Base-by-base conservation (phyloP, 2,888 invertebrate genomes). In the Rhagium mordax region DNA sequence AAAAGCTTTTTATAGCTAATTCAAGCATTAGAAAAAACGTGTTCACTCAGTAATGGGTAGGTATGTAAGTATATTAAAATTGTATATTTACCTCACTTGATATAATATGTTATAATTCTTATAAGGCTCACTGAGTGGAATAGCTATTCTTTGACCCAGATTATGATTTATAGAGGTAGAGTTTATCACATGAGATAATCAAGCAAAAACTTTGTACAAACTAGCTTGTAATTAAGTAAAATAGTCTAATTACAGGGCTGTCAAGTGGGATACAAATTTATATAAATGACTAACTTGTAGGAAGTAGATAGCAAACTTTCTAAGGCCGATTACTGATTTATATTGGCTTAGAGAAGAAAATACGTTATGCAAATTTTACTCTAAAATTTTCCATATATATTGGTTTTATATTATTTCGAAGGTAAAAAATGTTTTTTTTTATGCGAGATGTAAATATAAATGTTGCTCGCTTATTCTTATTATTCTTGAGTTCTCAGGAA, bases 231-330 rank as follows among this genome's bases (percentile, higher is more conserved):
- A 53, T 53, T 53, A 53, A 53, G 21, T n/a, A 24, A 53, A 53
- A 53, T 21, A 8, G 24, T 53, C 53, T 24, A 53, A 53, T 53
- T 53, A 53, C 24, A 1, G 53, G 21, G n/a, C 53, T 53, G 53
- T 53, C 53, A 53, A 53, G 13, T 53, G 53, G n/a, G 53, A 2
- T 21, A 53, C 53, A 53, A 53, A 53, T 53, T 53, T 21, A 53
- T 53, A 53, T 53, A 53, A 53, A 53, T 21, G 41, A 41, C n/a
- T n/a, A n/a, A n/a, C n/a, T 41, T n/a, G n/a, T 41, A 41, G 4
- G 41, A n/a, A n/a, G 41, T 41, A 41, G 13, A 41, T 41, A n/a
- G 4, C 41, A 41, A 41, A 41, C n/a, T 41, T 41, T 41, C 41
- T n/a, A n/a, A 13, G n/a, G 5, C 13, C n/a, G 13, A 41, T n/a